Evolutionary conservation across 2,797 vertebrate genomes (phyloP).

Genomic region (Anolis apletophallus): DNA sequence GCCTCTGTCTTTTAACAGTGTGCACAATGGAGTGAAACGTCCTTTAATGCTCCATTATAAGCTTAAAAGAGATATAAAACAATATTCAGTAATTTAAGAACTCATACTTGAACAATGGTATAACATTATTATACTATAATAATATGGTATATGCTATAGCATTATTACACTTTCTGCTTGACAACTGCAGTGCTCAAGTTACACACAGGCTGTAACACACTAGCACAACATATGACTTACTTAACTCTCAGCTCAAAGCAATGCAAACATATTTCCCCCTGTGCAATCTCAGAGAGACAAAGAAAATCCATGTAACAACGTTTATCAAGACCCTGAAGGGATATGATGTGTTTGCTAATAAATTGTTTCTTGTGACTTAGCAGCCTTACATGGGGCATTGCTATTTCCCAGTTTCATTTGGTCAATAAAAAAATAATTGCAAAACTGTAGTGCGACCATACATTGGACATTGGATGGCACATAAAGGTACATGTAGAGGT

Average conservation of each 20-base stretch:
- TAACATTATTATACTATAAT: not conserved
- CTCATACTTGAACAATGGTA: not conserved
- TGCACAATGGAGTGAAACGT: not conserved
- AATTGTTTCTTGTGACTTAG: not conserved
- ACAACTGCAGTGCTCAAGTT: not conserved
- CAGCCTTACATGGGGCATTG: not conserved
- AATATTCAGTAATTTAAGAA: not conserved
- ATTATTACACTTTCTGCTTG: not conserved
- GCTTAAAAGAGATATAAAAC: not conserved
- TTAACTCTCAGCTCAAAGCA: not conserved
- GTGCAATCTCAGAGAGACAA: not conserved
- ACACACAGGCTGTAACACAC: not conserved
- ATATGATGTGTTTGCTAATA: not conserved
- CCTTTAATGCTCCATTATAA: not conserved
- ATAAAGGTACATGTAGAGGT: not conserved
- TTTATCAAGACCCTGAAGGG: not conserved
- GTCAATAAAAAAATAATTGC: too few relatives aligned
- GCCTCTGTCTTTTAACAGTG: not conserved
- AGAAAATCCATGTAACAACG: too few relatives aligned
- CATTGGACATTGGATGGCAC: not conserved
- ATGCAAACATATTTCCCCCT: not conserved
- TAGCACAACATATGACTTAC: not conserved
- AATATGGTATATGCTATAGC: not conserved
- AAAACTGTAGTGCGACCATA: not conserved
- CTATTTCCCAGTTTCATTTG: not conserved